These are phyloP conservation scores for Thripadectes ignobilis DNA, from an alignment of 2,797 vertebrate genomes.

Conservation along the genomic window DNA sequence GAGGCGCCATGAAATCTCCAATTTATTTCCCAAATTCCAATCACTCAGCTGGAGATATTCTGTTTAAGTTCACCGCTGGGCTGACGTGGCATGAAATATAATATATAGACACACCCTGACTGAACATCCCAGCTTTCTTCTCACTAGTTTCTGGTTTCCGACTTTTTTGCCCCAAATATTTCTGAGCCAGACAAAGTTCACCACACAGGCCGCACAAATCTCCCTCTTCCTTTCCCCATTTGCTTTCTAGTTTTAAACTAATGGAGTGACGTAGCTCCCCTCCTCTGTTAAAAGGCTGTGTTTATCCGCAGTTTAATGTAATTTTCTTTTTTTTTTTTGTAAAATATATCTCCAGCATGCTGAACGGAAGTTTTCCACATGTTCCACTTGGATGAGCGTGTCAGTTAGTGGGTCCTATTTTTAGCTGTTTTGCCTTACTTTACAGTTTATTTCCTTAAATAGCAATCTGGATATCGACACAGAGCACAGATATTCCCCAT, in stretches of 20 bases:
- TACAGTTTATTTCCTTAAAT: conserved; percentile 72
- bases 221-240: conserved; percentile 3
- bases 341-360: conserved; percentile 15
- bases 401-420: conserved; percentile 63
- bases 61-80: not conserved
- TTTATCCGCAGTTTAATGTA: not conserved
- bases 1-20: not conserved
- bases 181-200: conserved; percentile 1
- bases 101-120: not conserved
- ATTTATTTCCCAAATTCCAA: not conserved
- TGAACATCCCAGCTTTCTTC: not conserved
- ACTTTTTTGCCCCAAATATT: not conserved
- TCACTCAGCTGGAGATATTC: not conserved
- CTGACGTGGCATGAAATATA: not conserved
- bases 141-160: not conserved
- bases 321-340: not conserved
- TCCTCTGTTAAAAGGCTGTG: not conserved
- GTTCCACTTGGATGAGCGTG: conserved; percentile 53
- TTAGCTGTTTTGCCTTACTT: conserved; percentile 72
- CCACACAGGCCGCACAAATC: not conserved
- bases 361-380: conserved; percentile 57
- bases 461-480: conserved; percentile 59
- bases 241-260: conserved; percentile 28
- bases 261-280: not conserved
- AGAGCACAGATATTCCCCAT: not conserved